These are phyloP conservation scores for Anguilla obscura DNA, from an alignment of 2,797 vertebrate genomes.

Conservation along the genomic window DNA sequence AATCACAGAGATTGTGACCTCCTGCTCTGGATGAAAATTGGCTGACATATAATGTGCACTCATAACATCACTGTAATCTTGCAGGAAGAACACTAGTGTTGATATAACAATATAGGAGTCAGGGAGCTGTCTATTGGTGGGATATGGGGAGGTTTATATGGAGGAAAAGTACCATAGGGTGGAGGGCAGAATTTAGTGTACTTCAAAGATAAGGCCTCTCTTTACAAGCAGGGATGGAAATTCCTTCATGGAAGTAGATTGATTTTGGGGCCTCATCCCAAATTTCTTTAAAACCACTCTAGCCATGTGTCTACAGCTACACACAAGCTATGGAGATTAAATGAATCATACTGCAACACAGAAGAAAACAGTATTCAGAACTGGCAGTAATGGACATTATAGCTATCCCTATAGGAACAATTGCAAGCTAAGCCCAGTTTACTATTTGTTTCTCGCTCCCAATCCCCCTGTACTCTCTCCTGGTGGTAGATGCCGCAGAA, in stretches of 20 bases:
- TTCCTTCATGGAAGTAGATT: neutral
- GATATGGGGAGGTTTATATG: neutral
- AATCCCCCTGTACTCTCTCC: neutral
- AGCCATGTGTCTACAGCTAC: neutral
- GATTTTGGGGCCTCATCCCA: neutral
- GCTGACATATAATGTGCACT: neutral
- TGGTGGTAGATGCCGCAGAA: constrained; percentile 6
- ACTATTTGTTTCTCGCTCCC: constrained; percentile 22
- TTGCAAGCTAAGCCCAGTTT: constrained; percentile 29
- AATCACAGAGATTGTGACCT: neutral
- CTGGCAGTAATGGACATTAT: neutral
- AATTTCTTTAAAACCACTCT: neutral
- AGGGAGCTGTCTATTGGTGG: neutral
- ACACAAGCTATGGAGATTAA: neutral
- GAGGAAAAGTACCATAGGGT: neutral
- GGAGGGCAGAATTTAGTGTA: neutral
- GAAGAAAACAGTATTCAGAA: neutral
- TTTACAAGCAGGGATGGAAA: too few relatives aligned
- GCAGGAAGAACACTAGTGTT: neutral
- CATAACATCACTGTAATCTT: neutral
- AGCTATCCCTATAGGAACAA: constrained; percentile 25
- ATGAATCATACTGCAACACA: neutral
- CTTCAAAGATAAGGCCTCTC: constrained; percentile 23
- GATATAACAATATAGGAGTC: neutral
- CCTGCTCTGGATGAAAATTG: neutral